phyloP scores from a whole-genome alignment of 2,888 invertebrate genomes.

The Trachelus iudaicus region DNA sequence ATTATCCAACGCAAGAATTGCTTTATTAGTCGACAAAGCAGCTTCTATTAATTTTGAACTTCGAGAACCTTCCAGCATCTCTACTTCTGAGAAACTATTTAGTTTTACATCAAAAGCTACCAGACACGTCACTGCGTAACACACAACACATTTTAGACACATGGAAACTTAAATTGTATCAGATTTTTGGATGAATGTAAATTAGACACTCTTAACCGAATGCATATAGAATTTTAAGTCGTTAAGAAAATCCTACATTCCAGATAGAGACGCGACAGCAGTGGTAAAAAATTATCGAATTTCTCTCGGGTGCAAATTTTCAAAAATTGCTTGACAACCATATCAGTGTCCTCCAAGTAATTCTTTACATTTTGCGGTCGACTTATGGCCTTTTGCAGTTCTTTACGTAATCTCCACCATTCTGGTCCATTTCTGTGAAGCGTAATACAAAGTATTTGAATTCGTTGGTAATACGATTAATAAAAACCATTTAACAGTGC shows the following conservation, averaged over 20 bases:
- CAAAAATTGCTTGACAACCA: slow-evolving; percentile 75
- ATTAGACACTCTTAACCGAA: slow-evolving; percentile 5
- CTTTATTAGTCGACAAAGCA: slow-evolving; percentile 79
- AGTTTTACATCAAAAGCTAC: slow-evolving; percentile 79
- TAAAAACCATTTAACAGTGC: neutral
- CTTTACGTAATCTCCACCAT: slow-evolving; percentile 83
- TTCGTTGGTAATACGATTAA: neutral
- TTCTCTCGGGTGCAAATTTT: slow-evolving; percentile 62
- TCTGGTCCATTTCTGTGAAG: slow-evolving; percentile 80
- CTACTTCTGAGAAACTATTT: slow-evolving; percentile 73
- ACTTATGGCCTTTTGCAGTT: slow-evolving; percentile 83
- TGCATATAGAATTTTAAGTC: slow-evolving; percentile 4
- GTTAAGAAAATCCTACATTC: slow-evolving; percentile 73
- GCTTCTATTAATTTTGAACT: slow-evolving; percentile 78
- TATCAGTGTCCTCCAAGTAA: slow-evolving; percentile 75
- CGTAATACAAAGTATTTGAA: neutral
- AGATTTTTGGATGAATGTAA: slow-evolving; percentile 8
- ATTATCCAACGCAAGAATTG: slow-evolving; percentile 77
- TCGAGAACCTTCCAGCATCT: slow-evolving; percentile 71
- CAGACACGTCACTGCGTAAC: slow-evolving; percentile 75
- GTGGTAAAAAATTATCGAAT: slow-evolving; percentile 74
- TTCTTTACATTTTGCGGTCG: slow-evolving; percentile 76
- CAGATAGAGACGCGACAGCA: slow-evolving; percentile 79
- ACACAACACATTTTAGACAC: slow-evolving; percentile 10
- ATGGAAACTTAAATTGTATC: neutral